These are phyloP conservation scores for Ariopsis seemanni DNA, from an alignment of 2,113 vertebrate species.

Conservation along the genomic window DNA sequence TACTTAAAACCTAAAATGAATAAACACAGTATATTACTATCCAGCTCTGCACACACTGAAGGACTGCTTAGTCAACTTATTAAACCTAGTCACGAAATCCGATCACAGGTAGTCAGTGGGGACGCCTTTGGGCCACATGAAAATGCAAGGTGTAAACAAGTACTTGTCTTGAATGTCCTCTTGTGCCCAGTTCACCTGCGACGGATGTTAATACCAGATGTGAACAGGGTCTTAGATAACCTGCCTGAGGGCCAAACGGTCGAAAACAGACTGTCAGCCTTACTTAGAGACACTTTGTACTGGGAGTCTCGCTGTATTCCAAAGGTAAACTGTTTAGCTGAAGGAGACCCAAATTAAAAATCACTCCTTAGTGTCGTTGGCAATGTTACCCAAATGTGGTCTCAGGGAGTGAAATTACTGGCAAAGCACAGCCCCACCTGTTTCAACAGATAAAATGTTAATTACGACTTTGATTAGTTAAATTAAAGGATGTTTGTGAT, in stretches of 20 bases:
- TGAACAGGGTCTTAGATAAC: neutral
- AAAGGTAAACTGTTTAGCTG: conserved; percentile 26
- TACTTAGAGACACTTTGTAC: neutral
- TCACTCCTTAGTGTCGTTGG: conserved; percentile 24
- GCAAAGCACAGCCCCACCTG: conserved; percentile 33
- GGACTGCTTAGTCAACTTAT: neutral
- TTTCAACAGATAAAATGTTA: conserved; percentile 43
- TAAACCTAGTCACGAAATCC: neutral
- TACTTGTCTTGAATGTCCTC: neutral
- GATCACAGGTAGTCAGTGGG: neutral
- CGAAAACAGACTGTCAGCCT: neutral
- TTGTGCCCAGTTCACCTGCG: neutral
- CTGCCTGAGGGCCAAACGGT: neutral
- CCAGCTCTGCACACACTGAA: neutral
- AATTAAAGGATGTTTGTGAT: conserved; percentile 16
- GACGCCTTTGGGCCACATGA: neutral
- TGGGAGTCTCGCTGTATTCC: neutral
- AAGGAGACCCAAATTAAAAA: conserved; percentile 36
- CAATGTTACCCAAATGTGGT: conserved; percentile 20
- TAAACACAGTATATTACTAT: neutral
- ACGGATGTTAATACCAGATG: neutral
- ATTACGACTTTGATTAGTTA: conserved; percentile 30
- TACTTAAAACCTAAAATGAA: neutral
- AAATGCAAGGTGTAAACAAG: neutral
- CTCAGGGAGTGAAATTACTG: conserved; percentile 27